Evolutionary conservation across 2,888 invertebrate species (phyloP).

Genomic region (Eurytoma californica): DNA sequence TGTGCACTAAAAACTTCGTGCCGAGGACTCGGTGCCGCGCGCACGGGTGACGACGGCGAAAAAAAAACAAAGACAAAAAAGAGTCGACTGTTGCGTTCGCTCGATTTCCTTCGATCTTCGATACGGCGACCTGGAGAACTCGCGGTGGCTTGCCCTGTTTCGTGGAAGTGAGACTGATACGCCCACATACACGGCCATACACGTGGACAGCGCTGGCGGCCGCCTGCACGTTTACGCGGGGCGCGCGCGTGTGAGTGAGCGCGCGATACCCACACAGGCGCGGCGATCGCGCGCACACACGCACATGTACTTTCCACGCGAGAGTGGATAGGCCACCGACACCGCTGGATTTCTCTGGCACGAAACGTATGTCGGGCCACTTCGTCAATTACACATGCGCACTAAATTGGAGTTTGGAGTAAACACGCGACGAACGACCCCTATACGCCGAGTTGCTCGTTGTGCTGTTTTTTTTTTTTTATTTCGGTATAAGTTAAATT

Average conservation of each 20-base stretch:
- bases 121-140: conserved; percentile 22
- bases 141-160: background rate
- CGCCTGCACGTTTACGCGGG: background rate
- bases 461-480: no score
- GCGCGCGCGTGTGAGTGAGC: conserved; percentile 5
- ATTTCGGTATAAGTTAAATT: no score
- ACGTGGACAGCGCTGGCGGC: background rate
- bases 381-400: no score
- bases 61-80: conserved; percentile 26
- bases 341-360: background rate
- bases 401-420: background rate
- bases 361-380: no score
- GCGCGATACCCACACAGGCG: background rate
- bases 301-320: conserved; percentile 28
- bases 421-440: background rate
- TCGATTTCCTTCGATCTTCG: conserved; percentile 3
- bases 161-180: background rate
- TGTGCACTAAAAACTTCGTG: background rate
- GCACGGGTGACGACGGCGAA: conserved; percentile 1
- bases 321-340: background rate
- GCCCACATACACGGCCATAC: background rate
- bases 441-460: background rate
- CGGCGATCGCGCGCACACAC: background rate
- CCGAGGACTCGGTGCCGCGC: no score
- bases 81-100: conserved; percentile 47